Percentiles rank a stretch among this genome's conserved stretches.
phyloP scores from a whole-genome alignment of 1,140 invertebrate genomes.

The Holotrichia oblita region DNA sequence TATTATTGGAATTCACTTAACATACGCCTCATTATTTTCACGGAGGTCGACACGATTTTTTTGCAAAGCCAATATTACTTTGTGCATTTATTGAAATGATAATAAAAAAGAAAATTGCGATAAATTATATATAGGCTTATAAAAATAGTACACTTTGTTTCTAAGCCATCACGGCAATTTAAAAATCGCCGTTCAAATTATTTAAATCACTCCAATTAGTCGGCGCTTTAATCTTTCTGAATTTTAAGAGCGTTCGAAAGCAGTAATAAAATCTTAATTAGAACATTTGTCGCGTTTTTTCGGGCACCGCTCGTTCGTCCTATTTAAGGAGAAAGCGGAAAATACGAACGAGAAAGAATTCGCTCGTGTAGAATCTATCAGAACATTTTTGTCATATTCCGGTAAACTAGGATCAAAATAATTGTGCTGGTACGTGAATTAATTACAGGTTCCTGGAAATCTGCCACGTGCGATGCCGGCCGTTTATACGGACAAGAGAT shows the following conservation, averaged over 20 bases:
- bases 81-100: too few relatives aligned
- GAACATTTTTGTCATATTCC: not conserved
- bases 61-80: too few relatives aligned
- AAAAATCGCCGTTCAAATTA: not conserved
- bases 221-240: not conserved
- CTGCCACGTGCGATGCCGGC: not conserved
- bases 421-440: not conserved
- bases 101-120: too few relatives aligned
- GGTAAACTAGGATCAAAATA: not conserved
- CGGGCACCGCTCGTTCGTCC: not conserved
- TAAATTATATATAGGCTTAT: too few relatives aligned
- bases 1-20: too few relatives aligned
- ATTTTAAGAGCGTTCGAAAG: not conserved
- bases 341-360: not conserved
- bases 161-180: not conserved
- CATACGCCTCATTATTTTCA: too few relatives aligned
- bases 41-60: too few relatives aligned
- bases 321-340: not conserved
- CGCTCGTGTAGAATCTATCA: not conserved
- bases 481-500: not conserved
- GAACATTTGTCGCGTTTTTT: not conserved
- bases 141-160: not conserved
- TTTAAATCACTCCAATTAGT: slow-evolving; percentile 21
- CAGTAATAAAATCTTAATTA: not conserved
- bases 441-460: slow-evolving; percentile 1